These are phyloP conservation scores for Drosophila helvetica DNA, from an alignment of 2,888 invertebrate genomes.

Conservation along the genomic window DNA sequence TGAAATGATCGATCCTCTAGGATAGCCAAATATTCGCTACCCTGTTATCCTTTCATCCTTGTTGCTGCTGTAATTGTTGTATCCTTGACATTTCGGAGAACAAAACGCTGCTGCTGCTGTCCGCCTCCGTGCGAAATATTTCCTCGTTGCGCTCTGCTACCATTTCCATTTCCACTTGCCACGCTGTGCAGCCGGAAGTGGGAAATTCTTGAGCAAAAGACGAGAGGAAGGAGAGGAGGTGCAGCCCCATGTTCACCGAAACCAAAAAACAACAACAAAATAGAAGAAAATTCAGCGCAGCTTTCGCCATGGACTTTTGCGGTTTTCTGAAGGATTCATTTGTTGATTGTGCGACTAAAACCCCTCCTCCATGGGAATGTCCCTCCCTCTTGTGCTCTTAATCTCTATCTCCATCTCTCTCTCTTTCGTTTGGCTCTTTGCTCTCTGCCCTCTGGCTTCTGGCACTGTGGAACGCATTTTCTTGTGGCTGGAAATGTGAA, in stretches of 20 bases:
- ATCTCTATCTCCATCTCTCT: constrained; percentile 13
- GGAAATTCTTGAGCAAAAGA: constrained; percentile 22
- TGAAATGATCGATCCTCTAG: background rate
- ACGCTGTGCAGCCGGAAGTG: constrained; percentile 28
- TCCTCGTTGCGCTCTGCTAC: constrained; percentile 31
- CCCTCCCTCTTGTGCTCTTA: background rate
- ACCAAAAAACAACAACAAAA: background rate
- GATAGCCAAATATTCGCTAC: background rate
- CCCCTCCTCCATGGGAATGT: background rate
- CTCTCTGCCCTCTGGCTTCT: background rate
- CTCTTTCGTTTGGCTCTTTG: background rate
- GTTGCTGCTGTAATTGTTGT: constrained; percentile 52
- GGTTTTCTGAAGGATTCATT: background rate
- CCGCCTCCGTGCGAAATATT: constrained; percentile 29
- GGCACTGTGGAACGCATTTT: constrained; percentile 37
- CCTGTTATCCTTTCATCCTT: background rate
- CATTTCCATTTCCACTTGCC: constrained; percentile 4
- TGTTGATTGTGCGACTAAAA: background rate
- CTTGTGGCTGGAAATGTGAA: constrained; percentile 43
- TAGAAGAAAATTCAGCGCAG: background rate
- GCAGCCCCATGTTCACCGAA: too few species aligned
- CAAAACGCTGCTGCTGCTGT: constrained; percentile 3
- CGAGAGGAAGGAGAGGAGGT: background rate
- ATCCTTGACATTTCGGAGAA: constrained; percentile 71
- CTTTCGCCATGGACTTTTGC: background rate